A percentile compares a stretch with the other conserved stretches of the same genome.
Evolutionary conservation across 2,888 invertebrate species (phyloP).

Genomic region (Apamea monoglypha): DNA sequence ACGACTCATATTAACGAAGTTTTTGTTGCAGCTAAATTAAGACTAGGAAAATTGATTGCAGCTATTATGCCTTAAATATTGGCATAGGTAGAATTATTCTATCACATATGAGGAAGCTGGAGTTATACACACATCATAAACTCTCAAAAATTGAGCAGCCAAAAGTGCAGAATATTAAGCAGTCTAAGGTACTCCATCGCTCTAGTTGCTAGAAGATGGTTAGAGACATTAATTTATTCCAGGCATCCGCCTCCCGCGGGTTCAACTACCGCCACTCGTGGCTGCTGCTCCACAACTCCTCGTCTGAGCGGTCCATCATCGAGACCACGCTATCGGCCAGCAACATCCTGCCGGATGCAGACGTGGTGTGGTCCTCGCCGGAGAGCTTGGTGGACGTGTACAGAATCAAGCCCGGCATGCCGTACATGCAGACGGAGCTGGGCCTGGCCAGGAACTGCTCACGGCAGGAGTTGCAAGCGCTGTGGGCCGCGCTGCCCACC

Average conservation of each 20-base stretch:
- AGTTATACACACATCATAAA: too few species aligned
- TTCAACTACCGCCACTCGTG: slow-evolving; percentile 82
- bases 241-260: slow-evolving; percentile 81
- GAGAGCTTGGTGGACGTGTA: slow-evolving; percentile 78
- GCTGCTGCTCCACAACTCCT: slow-evolving; percentile 76
- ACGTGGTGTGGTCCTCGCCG: slow-evolving; percentile 77
- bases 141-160: background rate
- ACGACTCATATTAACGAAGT: too few species aligned
- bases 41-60: too few species aligned
- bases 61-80: too few species aligned
- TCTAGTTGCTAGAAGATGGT: background rate
- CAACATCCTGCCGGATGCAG: slow-evolving; percentile 81
- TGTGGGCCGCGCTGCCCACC: slow-evolving; percentile 74
- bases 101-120: too few species aligned
- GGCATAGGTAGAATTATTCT: too few species aligned
- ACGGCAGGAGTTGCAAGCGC: slow-evolving; percentile 58
- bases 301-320: slow-evolving; percentile 65
- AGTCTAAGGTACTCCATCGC: background rate
- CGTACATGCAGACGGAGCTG: slow-evolving; percentile 68
- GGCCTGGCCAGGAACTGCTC: slow-evolving; percentile 60
- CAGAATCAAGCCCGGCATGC: slow-evolving; percentile 70
- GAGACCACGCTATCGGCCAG: slow-evolving; percentile 65
- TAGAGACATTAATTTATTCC: slow-evolving; percentile 16
- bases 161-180: background rate
- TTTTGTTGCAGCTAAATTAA: too few species aligned